These are phyloP conservation scores for Tinamus guttatus DNA, from an alignment of 2,113 vertebrate genomes.

Conservation along the genomic window DNA sequence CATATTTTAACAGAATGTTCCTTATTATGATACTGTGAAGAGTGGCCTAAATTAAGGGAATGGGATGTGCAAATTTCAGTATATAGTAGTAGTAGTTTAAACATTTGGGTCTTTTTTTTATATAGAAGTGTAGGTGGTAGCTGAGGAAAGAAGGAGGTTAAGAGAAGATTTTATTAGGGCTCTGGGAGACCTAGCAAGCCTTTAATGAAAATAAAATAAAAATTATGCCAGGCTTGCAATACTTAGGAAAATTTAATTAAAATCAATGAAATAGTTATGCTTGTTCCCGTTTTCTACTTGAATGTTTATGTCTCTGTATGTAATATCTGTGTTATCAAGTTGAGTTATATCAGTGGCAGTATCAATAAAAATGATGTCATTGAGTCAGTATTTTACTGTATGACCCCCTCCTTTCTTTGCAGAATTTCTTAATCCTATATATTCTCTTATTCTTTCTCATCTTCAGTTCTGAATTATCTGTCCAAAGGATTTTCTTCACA, in stretches of 20 bases:
- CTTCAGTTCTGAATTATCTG: neutral
- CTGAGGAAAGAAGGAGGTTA: neutral
- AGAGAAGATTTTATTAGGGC: conserved; percentile 66
- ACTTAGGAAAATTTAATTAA: conserved; percentile 71
- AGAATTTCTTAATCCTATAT: conserved; percentile 30
- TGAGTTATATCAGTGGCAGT: conserved; percentile 42
- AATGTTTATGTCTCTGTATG: conserved; percentile 55
- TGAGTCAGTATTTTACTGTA: conserved; percentile 43
- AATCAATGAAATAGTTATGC: conserved; percentile 70
- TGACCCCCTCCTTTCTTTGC: conserved; percentile 25
- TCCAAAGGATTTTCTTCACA: neutral
- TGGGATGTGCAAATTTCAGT: conserved; percentile 56
- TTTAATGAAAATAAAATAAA: conserved; percentile 75
- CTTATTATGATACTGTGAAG: conserved; percentile 72
- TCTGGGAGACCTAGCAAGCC: conserved; percentile 48
- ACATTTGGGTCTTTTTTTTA: conserved; percentile 63
- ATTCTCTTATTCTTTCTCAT: neutral
- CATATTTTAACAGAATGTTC: conserved; percentile 76
- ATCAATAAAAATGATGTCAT: conserved; percentile 62
- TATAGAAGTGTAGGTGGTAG: conserved; percentile 27
- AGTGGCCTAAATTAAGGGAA: conserved; percentile 71
- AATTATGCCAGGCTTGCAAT: conserved; percentile 73
- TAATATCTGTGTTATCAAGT: conserved; percentile 62
- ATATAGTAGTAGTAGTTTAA: conserved; percentile 52
- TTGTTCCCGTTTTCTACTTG: neutral